Evolutionary conservation across 2,797 vertebrate species (phyloP), one percentile per base, ranked within the genome.

Genomic region (Enteromius trimaculatus): DNA sequence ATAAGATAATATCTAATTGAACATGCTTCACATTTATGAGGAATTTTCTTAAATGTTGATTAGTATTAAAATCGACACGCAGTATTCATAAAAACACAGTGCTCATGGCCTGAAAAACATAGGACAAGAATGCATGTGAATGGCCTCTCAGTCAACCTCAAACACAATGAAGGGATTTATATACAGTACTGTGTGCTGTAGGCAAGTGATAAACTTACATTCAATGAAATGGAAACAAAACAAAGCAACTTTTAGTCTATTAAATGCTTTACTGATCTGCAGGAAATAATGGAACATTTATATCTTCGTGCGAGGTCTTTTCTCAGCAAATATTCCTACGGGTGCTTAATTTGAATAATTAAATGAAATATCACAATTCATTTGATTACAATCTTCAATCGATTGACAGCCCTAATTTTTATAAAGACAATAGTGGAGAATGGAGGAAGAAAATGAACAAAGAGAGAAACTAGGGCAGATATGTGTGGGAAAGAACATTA

Each of bases 401-500:
- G 16, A 53, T 42, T 42, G 42, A 42, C 49, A 77, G 47, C 37
- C n/a, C 26, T 79, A 21, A 23, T 53, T 74, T 69, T 69, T 77
- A 60, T 2, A 31, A 29, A 64, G 79, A 34, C 29, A 21, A 71
- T 31, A 64, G 53, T 53, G 53, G 21, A 66, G 58, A 70, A 65
- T n/a, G 55, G 69, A 77, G 29, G 21, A 34, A 42, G 23, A 53
- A 53, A 8, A 60, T 14, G 29, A 42, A 76, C 55, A 66, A 17
- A 72, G 26, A 77, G 39, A 51, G 9, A 81, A 86, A 83, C 77
- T 81, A 83, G 64, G 92, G 91, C 93, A 92, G 88, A 90, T 89
- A 89, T 91, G 89, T 90, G 90, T 91, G 88, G 89, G 89, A 87
- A 86, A 90, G 89, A 89, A 92, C 89, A 51, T 81, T 34, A 51